phyloP scores from a whole-genome alignment of 2,113 vertebrate species.

The Rana temporaria region DNA sequence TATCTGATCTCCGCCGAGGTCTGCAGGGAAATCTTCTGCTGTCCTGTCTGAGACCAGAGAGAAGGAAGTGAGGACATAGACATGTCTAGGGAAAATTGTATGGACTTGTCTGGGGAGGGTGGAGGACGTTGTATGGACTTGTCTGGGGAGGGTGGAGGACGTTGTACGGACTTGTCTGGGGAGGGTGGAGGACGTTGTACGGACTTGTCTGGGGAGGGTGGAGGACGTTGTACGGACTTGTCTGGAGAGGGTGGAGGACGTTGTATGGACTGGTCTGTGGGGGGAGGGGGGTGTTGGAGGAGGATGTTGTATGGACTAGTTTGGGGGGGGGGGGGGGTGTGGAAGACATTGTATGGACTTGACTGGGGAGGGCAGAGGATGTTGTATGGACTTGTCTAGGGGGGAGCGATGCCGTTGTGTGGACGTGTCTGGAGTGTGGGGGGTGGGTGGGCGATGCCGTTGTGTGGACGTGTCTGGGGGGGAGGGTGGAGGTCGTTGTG shows the following conservation, averaged over 20 bases:
- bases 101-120: background rate
- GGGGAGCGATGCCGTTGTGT: background rate
- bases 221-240: background rate
- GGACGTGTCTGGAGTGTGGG: background rate
- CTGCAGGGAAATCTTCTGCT: constrained; percentile 4
- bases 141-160: background rate
- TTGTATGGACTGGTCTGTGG: no score
- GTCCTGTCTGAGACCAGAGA: constrained; percentile 4
- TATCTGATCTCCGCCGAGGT: background rate
- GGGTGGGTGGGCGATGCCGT: background rate
- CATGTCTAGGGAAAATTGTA: no score
- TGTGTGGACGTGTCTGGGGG: background rate
- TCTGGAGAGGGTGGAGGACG: no score
- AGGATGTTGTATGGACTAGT: no score
- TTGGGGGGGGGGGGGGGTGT: no score
- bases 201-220: background rate
- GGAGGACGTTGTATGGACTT: background rate
- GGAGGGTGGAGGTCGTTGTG: background rate
- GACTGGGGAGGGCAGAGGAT: no score
- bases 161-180: background rate
- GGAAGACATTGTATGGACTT: no score
- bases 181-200: background rate
- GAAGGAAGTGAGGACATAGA: background rate
- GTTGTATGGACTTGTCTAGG: background rate
- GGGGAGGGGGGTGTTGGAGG: no score